Percentiles rank a stretch among this genome's conserved stretches.
Evolutionary conservation across 2,888 invertebrate species (phyloP).

Genomic region (Elegia similella): DNA sequence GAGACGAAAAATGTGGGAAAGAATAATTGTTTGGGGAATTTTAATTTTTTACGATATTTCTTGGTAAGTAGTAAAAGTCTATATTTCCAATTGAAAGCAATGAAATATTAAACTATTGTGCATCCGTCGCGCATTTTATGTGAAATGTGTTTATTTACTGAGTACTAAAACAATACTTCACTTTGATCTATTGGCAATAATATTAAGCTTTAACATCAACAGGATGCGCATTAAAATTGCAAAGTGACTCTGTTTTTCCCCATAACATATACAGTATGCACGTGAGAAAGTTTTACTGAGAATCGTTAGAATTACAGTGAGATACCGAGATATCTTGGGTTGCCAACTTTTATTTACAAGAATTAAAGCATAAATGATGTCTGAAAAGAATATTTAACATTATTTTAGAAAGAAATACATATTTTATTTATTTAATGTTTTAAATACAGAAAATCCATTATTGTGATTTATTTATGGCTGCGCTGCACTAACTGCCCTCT

Average conservation of each 20-base stretch:
- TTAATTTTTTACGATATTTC: neutral
- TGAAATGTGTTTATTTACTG: constrained; percentile 30
- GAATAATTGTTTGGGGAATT: neutral
- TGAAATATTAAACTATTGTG: constrained; percentile 17
- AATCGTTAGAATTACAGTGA: too few relatives aligned
- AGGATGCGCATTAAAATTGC: constrained; percentile 57
- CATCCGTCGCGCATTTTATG: constrained; percentile 24
- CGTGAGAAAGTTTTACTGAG: constrained; percentile 14
- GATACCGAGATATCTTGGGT: too few relatives aligned
- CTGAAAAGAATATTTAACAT: too few relatives aligned
- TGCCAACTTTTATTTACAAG: too few relatives aligned
- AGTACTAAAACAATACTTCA: constrained; percentile 33
- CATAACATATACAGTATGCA: constrained; percentile 20
- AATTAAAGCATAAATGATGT: too few relatives aligned
- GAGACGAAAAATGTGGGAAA: neutral
- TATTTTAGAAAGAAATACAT: too few relatives aligned
- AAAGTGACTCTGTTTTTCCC: constrained; percentile 34
- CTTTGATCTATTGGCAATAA: constrained; percentile 49
- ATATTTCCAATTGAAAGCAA: neutral
- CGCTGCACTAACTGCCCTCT: too few relatives aligned
- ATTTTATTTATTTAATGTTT: too few relatives aligned
- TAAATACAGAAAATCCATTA: too few relatives aligned
- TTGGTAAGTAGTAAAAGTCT: neutral
- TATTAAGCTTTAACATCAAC: constrained; percentile 51
- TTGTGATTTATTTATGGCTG: too few relatives aligned